These are phyloP conservation scores for Anser brachyrhynchus DNA, from an alignment of 2,113 vertebrate genomes.

Conservation along the genomic window DNA sequence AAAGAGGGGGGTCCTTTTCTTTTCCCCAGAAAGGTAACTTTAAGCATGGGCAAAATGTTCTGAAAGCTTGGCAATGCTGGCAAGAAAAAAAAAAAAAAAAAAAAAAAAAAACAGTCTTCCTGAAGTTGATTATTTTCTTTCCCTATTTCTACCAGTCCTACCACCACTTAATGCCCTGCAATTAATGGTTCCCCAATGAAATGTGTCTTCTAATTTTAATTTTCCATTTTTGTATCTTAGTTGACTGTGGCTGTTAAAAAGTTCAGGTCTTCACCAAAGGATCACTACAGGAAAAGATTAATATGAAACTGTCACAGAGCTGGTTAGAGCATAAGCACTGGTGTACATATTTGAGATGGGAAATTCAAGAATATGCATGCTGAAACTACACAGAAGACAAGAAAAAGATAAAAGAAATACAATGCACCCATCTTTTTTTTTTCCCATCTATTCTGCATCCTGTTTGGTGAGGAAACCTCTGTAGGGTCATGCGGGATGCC, in stretches of 20 bases:
- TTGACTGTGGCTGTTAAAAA: neutral
- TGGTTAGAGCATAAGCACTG: fast-evolving
- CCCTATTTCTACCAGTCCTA: neutral
- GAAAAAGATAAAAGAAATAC: neutral
- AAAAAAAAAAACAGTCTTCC: neutral
- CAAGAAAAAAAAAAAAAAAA: neutral
- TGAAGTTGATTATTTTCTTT: neutral
- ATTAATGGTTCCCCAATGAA: neutral
- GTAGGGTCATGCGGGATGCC: neutral
- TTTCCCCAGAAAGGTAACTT: neutral
- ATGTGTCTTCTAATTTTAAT: neutral
- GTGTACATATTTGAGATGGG: neutral
- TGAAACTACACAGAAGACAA: neutral
- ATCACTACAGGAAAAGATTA: neutral
- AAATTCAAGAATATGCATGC: neutral
- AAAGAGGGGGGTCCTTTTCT: neutral
- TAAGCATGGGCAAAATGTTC: neutral
- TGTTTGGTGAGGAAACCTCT: neutral
- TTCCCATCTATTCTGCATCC: neutral
- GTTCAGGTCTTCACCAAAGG: neutral
- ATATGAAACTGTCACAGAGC: neutral
- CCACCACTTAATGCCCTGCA: neutral
- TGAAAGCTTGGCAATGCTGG: neutral
- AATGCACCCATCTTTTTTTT: no score
- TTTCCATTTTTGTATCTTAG: neutral